Base-by-base conservation (phyloP, 2,797 vertebrate species). In the Anguilla pacifica region DNA sequence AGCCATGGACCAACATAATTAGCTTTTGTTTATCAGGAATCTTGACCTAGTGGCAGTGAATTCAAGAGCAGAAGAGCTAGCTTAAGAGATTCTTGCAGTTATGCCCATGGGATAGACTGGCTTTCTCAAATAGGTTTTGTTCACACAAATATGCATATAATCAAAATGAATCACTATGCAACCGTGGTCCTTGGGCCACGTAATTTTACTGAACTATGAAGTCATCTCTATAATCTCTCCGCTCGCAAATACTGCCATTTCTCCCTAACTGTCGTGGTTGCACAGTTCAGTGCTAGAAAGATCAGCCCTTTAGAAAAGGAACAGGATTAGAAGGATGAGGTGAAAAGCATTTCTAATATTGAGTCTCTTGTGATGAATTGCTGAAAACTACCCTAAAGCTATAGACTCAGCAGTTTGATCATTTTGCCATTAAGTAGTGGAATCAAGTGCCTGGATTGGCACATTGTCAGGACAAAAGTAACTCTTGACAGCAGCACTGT, bases 201-300 rank as follows among this genome's bases (percentile, higher is more conserved):
- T 35, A 64, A 49, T 85, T 85, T 85, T 85, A 67, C 31, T 67
- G 31, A 61, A 64, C 31, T 85, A 31, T 19, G 46, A 85, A 64
- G 64, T 39, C 84, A 67, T 61, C 83, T 57, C 55, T 31, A 43
- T 39, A 39, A 67, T 61, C 83, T 57, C 31, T 31, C 31, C 22
- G 53, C n/a, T 25, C 83, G 31, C 7, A 5, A 64, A 3, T 9
- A 13, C 15, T 85, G 55, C 55, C 84, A 11, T 43, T 43, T 31
- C 3, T 43, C 84, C 84, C 61, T 31, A 19, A 53, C 19, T 17
- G 57, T 15, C 13, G 57, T 22, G 13, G 57, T 25, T 67, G 64
- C 64, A n/a, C 64, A 67, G 22, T 67, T 43, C 57, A 85, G 39
- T 17, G 59, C 49, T 85, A 85, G 31, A 11, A 85, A 67, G 59